Conservation (phyloP, 2,797 vertebrate genomes). For the Limnodromus scolopaceus region DNA sequence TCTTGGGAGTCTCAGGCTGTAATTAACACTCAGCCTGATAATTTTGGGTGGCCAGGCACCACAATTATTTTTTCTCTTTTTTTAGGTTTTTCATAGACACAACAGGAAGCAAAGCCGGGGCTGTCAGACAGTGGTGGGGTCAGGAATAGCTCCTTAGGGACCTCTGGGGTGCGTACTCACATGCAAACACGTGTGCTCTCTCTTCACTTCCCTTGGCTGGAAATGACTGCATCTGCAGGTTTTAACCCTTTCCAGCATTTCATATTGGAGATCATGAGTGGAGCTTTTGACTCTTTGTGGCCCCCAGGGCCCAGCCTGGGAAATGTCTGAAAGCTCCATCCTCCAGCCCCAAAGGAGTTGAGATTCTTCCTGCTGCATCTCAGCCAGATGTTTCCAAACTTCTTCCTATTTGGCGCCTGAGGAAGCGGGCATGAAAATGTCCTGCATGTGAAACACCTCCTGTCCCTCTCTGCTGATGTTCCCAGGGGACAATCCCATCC, state of each 20-base stretch:
- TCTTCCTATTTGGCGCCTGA: neutral
- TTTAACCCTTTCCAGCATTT: neutral
- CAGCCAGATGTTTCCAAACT: neutral
- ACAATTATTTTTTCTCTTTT: slow-evolving; percentile 34
- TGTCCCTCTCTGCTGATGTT: neutral
- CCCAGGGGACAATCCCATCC: accelerated
- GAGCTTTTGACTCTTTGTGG: neutral
- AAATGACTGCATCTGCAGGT: neutral
- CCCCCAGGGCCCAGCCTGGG: neutral
- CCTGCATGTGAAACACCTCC: neutral
- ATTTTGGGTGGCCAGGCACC: slow-evolving; percentile 21
- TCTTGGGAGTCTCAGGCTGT: neutral
- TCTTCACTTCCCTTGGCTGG: neutral
- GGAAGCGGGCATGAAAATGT: neutral
- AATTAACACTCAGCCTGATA: slow-evolving; percentile 49
- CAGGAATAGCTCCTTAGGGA: neutral
- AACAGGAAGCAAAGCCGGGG: slow-evolving; percentile 56
- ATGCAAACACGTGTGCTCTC: neutral
- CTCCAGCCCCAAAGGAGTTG: neutral
- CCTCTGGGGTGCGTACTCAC: neutral
- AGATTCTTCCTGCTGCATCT: neutral
- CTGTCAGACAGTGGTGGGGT: neutral
- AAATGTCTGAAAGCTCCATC: neutral
- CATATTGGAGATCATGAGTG: neutral
- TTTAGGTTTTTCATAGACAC: slow-evolving; percentile 60